Evolutionary conservation across 2,888 invertebrate genomes (phyloP).

Genomic region (Magallana nippona): DNA sequence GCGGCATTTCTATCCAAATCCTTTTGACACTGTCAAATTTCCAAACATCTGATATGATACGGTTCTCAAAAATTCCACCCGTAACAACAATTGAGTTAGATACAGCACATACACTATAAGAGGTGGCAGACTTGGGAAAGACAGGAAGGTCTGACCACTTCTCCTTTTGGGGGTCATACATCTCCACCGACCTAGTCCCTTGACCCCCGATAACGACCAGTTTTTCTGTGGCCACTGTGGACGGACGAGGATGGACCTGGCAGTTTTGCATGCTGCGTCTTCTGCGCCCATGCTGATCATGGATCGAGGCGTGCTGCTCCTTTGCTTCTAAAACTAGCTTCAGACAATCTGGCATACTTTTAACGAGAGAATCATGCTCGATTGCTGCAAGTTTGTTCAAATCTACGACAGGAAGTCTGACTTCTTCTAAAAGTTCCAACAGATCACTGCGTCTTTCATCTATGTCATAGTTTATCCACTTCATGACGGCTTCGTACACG

Average conservation of each 20-base stretch:
- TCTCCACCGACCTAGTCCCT: conserved; percentile 74
- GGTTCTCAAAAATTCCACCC: conserved; percentile 76
- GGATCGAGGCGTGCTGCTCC: conserved; percentile 71
- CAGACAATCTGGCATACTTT: conserved; percentile 68
- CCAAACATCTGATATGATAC: conserved; percentile 75
- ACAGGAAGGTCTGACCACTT: conserved; percentile 76
- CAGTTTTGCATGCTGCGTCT: conserved; percentile 76
- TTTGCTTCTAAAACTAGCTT: conserved; percentile 73
- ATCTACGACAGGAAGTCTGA: conserved; percentile 75
- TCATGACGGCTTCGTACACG: conserved; percentile 76
- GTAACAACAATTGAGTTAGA: conserved; percentile 76
- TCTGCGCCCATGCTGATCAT: conserved; percentile 73
- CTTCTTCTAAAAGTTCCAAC: conserved; percentile 68
- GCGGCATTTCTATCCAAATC: conserved; percentile 71
- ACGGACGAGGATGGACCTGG: conserved; percentile 75
- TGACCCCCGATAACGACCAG: conserved; percentile 77
- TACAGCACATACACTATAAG: conserved; percentile 74
- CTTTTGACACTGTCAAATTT: conserved; percentile 75
- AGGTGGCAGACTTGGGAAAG: conserved; percentile 72
- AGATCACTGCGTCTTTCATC: conserved; percentile 69
- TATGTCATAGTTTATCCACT: conserved; percentile 76
- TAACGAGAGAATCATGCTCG: conserved; percentile 70
- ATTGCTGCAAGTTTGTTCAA: conserved; percentile 70
- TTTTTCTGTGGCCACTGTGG: conserved; percentile 78
- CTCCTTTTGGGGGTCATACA: conserved; percentile 77